A percentile compares a stretch with the other conserved stretches of the same genome.
These are phyloP conservation scores for Syngnathus acus DNA, from an alignment of 2,797 vertebrate genomes.

Conservation along the genomic window DNA sequence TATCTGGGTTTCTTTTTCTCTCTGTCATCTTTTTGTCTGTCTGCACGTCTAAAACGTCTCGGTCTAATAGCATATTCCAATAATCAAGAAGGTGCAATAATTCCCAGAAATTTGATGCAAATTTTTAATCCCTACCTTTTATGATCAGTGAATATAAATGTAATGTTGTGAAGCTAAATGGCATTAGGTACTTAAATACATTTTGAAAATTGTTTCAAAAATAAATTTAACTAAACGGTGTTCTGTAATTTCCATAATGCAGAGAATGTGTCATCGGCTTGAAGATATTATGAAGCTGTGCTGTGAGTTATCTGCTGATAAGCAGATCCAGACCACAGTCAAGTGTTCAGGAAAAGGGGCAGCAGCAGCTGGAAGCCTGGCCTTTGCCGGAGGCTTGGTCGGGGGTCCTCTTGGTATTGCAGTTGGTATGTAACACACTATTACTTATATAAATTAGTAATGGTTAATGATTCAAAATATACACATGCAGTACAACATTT, in stretches of 20 bases:
- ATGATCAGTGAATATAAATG: background rate
- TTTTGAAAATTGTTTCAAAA: background rate
- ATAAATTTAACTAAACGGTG: no score
- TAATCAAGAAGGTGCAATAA: no score
- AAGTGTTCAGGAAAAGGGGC: slow-evolving; percentile 78
- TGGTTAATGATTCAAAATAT: background rate
- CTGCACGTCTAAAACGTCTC: background rate
- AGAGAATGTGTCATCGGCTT: slow-evolving; percentile 67
- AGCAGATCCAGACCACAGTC: slow-evolving; percentile 76
- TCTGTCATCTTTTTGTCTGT: background rate
- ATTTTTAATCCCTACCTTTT: background rate
- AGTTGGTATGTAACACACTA: slow-evolving; percentile 64
- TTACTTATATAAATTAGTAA: background rate
- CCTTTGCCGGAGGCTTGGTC: slow-evolving; percentile 80
- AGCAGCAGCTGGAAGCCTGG: slow-evolving; percentile 66
- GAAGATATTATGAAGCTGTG: slow-evolving; percentile 81
- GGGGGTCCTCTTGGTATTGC: slow-evolving; percentile 83
- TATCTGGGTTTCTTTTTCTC: background rate
- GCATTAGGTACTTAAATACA: background rate
- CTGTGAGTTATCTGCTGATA: slow-evolving; percentile 71
- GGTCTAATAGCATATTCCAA: background rate
- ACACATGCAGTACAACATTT: background rate
- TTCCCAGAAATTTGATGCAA: background rate
- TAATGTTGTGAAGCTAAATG: background rate
- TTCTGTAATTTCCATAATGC: slow-evolving; percentile 6